A percentile compares a stretch with the other conserved stretches of the same genome.
phyloP scores from a whole-genome alignment of 2,888 invertebrate genomes.

The Myopa tessellatipennis region DNA sequence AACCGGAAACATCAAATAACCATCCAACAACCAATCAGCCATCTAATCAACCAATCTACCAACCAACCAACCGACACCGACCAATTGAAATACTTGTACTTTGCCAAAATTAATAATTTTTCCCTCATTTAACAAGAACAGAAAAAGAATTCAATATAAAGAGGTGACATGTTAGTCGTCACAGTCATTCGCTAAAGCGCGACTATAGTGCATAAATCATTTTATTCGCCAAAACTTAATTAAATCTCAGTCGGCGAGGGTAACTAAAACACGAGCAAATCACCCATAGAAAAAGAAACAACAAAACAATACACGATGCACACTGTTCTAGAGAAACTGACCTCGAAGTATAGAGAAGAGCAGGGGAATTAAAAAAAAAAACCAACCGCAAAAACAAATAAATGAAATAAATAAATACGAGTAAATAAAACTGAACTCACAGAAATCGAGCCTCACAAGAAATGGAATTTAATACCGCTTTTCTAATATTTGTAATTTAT shows the following conservation, averaged over 20 bases:
- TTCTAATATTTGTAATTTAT: background rate
- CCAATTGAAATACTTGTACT: background rate
- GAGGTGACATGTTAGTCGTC: background rate
- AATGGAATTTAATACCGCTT: background rate
- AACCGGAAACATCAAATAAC: slow-evolving; percentile 16
- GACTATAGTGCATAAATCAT: background rate
- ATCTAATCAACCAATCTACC: background rate
- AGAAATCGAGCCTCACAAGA: background rate
- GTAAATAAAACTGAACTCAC: background rate
- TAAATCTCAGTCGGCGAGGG: slow-evolving; percentile 5
- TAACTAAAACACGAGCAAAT: background rate
- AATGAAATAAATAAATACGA: slow-evolving; percentile 6
- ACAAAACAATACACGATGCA: too few species aligned
- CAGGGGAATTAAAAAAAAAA: background rate
- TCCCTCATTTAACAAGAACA: background rate
- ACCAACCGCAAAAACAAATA: too few species aligned
- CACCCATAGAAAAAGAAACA: background rate
- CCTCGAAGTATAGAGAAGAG: background rate
- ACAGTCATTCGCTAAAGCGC: background rate
- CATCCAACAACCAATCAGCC: background rate
- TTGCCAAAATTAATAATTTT: background rate
- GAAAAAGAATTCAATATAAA: background rate
- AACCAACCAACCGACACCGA: background rate
- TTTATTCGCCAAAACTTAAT: background rate
- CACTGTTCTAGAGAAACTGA: background rate